Conservation (phyloP, 2,797 vertebrate species). For the Epinephelus coioides region DNA sequence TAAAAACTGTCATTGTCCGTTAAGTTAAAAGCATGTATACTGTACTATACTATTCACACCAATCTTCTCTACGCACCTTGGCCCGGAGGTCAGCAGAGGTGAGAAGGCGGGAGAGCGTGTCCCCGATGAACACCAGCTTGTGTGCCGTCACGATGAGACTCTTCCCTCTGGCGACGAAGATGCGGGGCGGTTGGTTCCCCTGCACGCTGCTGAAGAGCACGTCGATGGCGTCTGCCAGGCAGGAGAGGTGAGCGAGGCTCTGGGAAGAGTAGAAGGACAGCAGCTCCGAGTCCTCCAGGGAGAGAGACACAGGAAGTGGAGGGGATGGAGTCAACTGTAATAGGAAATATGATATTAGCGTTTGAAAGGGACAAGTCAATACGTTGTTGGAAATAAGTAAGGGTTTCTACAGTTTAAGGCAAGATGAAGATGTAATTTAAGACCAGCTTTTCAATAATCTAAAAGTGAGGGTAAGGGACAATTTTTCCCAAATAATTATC, state of each 20-base stretch:
- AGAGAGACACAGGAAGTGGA: conserved; percentile 83
- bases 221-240: conserved; percentile 89
- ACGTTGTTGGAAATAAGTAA: too few relatives aligned
- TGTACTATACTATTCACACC: background rate
- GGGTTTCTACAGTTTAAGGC: too few relatives aligned
- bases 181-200: conserved; percentile 90
- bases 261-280: conserved; percentile 93
- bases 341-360: conserved; percentile 15
- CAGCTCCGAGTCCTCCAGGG: conserved; percentile 90
- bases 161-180: conserved; percentile 92
- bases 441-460: too few relatives aligned
- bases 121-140: conserved; percentile 94
- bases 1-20: background rate
- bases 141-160: conserved; percentile 93
- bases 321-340: conserved; percentile 82
- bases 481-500: too few relatives aligned
- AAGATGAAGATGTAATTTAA: too few relatives aligned
- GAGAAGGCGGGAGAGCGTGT: conserved; percentile 92
- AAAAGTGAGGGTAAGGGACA: too few relatives aligned
- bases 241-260: conserved; percentile 90
- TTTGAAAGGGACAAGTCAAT: background rate
- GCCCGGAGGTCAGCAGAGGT: conserved; percentile 88
- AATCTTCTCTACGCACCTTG: conserved; percentile 73
- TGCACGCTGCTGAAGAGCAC: conserved; percentile 90
- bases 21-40: background rate